A percentile compares a stretch with the other conserved stretches of the same genome.
These are phyloP conservation scores for Channa maculata DNA, from an alignment of 2,113 vertebrate genomes.

Conservation along the genomic window DNA sequence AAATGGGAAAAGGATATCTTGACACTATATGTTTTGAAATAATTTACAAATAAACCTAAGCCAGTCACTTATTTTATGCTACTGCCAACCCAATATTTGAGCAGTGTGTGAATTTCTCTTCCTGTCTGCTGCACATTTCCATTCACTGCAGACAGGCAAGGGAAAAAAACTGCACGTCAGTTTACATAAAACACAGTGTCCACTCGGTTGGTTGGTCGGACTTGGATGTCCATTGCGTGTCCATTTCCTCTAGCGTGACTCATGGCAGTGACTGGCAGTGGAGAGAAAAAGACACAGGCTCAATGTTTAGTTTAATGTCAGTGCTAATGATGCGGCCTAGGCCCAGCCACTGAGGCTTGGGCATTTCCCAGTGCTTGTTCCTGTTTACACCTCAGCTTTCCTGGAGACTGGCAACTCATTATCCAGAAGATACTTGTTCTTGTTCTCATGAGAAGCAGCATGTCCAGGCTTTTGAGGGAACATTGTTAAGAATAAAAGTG, in stretches of 20 bases:
- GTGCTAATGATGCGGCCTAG: constrained; percentile 71
- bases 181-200: constrained; percentile 54
- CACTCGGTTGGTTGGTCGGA: constrained; percentile 37
- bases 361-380: constrained; percentile 66
- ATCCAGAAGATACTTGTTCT: constrained; percentile 16
- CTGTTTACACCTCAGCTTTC: constrained; percentile 75
- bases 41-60: constrained; percentile 44
- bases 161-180: constrained; percentile 57
- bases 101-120: constrained; percentile 44
- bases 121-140: constrained; percentile 41
- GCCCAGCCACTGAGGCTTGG: constrained; percentile 57
- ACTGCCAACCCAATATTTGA: constrained; percentile 34
- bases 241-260: constrained; percentile 68
- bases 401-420: constrained; percentile 51
- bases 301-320: constrained; percentile 68
- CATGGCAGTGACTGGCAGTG: constrained; percentile 59
- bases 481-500: background rate
- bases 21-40: constrained; percentile 43
- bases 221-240: constrained; percentile 37
- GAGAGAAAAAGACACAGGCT: constrained; percentile 46
- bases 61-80: constrained; percentile 50
- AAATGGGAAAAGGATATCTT: constrained; percentile 37
- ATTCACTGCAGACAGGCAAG: constrained; percentile 46
- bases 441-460: background rate
- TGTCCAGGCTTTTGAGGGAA: constrained; percentile 6